Evolutionary conservation across 2,888 invertebrate species (phyloP).

Genomic region (Himalopsyche anomala): DNA sequence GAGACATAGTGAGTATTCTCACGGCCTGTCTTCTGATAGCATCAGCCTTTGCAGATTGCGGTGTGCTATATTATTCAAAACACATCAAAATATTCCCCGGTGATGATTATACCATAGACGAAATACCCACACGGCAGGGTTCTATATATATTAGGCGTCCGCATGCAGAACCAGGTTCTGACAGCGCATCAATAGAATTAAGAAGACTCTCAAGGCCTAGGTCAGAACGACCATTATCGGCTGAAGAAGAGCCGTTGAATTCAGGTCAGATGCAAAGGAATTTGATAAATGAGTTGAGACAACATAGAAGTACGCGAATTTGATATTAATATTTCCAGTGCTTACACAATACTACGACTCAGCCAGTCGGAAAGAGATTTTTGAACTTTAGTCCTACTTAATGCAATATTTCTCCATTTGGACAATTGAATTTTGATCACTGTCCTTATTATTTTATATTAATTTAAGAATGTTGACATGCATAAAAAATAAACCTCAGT

Average conservation of each 20-base stretch:
- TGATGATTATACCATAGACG: constrained; percentile 59
- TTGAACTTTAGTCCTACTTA: too few relatives aligned
- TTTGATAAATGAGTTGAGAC: constrained; percentile 57
- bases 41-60: constrained; percentile 72
- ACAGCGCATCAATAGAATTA: constrained; percentile 10
- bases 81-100: constrained; percentile 70
- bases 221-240: neutral
- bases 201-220: constrained; percentile 56
- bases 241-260: constrained; percentile 50
- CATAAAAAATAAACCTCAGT: too few relatives aligned
- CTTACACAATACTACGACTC: neutral
- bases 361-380: neutral
- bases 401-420: too few relatives aligned
- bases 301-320: constrained; percentile 47
- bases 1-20: constrained; percentile 73
- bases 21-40: constrained; percentile 72
- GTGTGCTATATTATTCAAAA: constrained; percentile 73
- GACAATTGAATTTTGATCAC: too few relatives aligned
- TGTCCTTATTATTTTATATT: too few relatives aligned
- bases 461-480: too few relatives aligned
- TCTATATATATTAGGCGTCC: neutral
- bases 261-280: constrained; percentile 52
- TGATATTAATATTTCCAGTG: constrained; percentile 2
- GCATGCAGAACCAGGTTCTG: neutral
- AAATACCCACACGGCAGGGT: neutral